A percentile compares a stretch with the other conserved stretches of the same genome.
These are phyloP conservation scores for Alethe diademata DNA, from an alignment of 2,113 vertebrate species.

Conservation along the genomic window DNA sequence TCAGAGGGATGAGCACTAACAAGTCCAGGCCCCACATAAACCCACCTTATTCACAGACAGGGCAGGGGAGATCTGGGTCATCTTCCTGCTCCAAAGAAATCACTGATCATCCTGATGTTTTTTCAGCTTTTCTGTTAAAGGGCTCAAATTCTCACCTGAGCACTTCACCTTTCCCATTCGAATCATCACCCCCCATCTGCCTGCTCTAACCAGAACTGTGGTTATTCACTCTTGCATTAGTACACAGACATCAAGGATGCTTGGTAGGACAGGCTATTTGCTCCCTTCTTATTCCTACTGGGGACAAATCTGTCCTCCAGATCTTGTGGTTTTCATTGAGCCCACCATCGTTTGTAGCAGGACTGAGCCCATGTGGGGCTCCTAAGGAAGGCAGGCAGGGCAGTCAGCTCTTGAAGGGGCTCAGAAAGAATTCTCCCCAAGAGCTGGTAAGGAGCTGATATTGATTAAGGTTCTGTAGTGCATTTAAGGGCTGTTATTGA, in stretches of 20 bases:
- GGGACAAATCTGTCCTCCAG: neutral
- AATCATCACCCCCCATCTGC: neutral
- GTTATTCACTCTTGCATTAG: neutral
- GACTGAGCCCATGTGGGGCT: neutral
- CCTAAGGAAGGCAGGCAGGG: accelerated
- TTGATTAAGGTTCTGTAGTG: too few species aligned
- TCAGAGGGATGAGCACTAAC: neutral
- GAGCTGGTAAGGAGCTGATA: too few species aligned
- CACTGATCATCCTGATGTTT: neutral
- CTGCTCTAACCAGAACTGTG: neutral
- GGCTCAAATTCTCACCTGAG: neutral
- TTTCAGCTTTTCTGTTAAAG: neutral
- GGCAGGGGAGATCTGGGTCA: neutral
- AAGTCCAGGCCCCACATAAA: neutral
- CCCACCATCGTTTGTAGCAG: neutral
- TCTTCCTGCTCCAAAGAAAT: neutral
- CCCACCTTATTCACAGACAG: neutral
- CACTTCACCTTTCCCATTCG: neutral
- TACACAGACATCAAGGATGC: neutral
- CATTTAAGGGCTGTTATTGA: accelerated
- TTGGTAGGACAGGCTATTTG: neutral
- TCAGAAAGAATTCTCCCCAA: too few species aligned
- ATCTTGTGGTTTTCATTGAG: neutral
- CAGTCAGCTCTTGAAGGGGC: accelerated
- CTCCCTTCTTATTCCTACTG: neutral